phyloP scores from a whole-genome alignment of 2,797 vertebrate species.

The Rhynchonycteris naso region DNA sequence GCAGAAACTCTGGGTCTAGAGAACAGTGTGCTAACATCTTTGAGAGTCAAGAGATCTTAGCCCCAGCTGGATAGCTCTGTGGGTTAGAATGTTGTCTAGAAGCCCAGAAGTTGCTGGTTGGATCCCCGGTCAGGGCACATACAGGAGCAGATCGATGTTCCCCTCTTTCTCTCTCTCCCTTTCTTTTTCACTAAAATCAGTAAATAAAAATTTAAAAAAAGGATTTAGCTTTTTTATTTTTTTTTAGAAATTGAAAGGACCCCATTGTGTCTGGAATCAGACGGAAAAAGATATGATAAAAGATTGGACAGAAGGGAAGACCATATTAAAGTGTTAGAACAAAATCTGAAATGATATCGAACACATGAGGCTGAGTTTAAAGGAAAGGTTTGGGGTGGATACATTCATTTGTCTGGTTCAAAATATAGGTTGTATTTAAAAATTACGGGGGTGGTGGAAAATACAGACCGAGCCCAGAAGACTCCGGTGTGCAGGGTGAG shows the following conservation, averaged over 20 bases:
- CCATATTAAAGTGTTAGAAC: neutral
- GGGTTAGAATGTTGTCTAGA: too few relatives aligned
- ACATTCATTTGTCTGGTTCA: neutral
- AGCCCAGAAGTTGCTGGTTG: too few relatives aligned
- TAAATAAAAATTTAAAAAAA: too few relatives aligned
- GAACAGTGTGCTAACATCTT: neutral
- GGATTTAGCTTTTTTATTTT: too few relatives aligned
- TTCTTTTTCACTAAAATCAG: too few relatives aligned
- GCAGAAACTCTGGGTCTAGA: neutral
- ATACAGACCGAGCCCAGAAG: neutral
- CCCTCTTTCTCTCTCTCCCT: too few relatives aligned
- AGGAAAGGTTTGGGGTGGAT: neutral
- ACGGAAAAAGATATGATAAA: neutral
- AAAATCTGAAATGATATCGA: neutral
- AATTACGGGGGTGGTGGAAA: neutral
- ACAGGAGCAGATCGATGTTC: too few relatives aligned
- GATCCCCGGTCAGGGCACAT: too few relatives aligned
- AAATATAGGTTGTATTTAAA: neutral
- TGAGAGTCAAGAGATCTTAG: neutral
- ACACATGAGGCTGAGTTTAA: neutral
- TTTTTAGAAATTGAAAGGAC: neutral
- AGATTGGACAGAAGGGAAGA: neutral
- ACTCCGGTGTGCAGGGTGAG: neutral
- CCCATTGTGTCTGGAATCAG: neutral
- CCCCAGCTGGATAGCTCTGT: too few relatives aligned